phyloP scores from a whole-genome alignment of 2,888 invertebrate genomes.

The Melieria omissa region DNA sequence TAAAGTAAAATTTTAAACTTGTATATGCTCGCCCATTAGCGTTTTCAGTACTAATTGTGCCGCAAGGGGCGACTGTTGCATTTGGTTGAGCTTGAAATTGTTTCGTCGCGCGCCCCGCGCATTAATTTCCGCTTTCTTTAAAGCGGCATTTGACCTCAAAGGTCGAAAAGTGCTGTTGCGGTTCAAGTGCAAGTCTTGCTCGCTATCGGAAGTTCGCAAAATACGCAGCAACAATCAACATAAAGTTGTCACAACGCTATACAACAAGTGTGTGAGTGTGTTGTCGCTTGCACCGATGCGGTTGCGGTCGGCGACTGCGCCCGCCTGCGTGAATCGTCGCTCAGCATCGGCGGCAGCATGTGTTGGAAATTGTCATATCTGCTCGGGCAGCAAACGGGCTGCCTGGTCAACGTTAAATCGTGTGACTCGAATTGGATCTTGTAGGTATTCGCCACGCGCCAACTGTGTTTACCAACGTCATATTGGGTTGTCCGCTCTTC shows the following conservation, averaged over 20 bases:
- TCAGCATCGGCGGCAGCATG: constrained; percentile 39
- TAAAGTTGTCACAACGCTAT: no score
- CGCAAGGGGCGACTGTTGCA: constrained; percentile 30
- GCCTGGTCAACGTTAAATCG: constrained; percentile 45
- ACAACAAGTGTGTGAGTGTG: background rate
- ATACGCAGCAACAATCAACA: no score
- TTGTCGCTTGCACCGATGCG: background rate
- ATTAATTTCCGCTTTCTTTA: constrained; percentile 1
- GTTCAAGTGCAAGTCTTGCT: no score
- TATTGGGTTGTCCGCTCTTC: background rate
- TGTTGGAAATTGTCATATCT: constrained; percentile 51
- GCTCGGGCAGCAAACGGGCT: constrained; percentile 48
- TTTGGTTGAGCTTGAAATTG: background rate
- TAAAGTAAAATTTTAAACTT: constrained; percentile 17
- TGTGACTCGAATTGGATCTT: constrained; percentile 44
- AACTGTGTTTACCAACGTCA: background rate
- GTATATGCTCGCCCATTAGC: constrained; percentile 20
- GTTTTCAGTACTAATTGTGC: constrained; percentile 34
- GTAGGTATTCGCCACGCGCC: constrained; percentile 33
- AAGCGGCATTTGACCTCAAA: no score
- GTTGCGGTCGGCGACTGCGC: no score
- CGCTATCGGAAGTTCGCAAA: no score
- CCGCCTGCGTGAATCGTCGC: no score
- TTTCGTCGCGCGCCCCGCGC: background rate
- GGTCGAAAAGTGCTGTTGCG: no score